Percentiles rank a stretch among this genome's conserved stretches.
phyloP scores from a whole-genome alignment of 1,140 invertebrate species.

The Drosophila nannoptera region DNA sequence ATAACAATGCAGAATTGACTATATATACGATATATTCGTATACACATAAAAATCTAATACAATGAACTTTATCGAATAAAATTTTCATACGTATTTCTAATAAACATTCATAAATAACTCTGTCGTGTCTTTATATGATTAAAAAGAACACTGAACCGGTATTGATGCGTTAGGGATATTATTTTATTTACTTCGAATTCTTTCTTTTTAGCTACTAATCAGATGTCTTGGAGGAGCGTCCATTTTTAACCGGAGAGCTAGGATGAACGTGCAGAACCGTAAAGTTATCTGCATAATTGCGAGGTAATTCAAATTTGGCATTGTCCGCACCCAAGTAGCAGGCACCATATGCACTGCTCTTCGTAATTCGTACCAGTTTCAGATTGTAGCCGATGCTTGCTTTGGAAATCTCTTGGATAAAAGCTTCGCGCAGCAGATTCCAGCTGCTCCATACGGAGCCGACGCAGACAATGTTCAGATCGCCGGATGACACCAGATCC shows the following conservation, averaged over 20 bases:
- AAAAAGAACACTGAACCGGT: background rate
- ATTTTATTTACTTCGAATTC: conserved; percentile 16
- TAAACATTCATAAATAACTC: conserved; percentile 42
- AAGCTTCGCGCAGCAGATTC: conserved; percentile 87
- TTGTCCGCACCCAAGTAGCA: conserved; percentile 86
- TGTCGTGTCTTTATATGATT: background rate
- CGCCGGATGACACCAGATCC: conserved; percentile 81
- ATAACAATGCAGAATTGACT: conserved; percentile 30
- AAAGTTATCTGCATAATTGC: conserved; percentile 81
- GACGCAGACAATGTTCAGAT: conserved; percentile 92
- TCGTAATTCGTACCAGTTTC: conserved; percentile 83
- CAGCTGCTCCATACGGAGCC: conserved; percentile 98
- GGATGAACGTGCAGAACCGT: conserved; percentile 78
- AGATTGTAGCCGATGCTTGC: conserved; percentile 81
- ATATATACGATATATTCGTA: conserved; percentile 24
- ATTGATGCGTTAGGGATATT: background rate
- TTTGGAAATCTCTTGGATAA: conserved; percentile 82
- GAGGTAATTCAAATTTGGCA: conserved; percentile 79
- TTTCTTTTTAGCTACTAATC: conserved; percentile 12
- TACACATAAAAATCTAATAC: conserved; percentile 58
- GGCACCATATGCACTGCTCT: conserved; percentile 86
- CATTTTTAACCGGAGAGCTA: conserved; percentile 30
- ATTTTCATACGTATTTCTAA: conserved; percentile 78
- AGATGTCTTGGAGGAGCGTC: conserved; percentile 4
- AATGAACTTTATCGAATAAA: conserved; percentile 78